Conservation (phyloP, 2,888 invertebrate genomes). For the Xanthostigma xanthostigma region DNA sequence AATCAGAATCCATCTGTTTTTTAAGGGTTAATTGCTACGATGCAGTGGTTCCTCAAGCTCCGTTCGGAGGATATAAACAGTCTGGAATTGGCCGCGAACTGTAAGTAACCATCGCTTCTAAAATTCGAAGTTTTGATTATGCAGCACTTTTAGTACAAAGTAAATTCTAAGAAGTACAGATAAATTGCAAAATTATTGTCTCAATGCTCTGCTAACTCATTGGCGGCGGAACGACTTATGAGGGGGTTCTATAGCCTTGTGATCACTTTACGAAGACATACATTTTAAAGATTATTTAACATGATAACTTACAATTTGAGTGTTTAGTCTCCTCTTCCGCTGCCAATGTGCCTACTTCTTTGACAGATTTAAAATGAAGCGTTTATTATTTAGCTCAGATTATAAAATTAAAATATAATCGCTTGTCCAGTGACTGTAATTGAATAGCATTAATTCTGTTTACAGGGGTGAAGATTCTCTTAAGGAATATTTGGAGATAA, state of each 20-base stretch:
- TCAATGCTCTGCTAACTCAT: background rate
- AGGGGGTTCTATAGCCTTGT: too few relatives aligned
- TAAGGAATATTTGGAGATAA: constrained; percentile 61
- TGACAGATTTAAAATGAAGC: too few relatives aligned
- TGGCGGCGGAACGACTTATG: too few relatives aligned
- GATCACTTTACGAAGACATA: too few relatives aligned
- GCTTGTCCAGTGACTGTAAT: background rate
- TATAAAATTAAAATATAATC: too few relatives aligned
- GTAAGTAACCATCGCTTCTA: constrained; percentile 26
- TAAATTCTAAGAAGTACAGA: too few relatives aligned
- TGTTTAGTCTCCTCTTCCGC: too few relatives aligned
- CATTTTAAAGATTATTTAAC: too few relatives aligned
- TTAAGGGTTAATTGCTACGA: constrained; percentile 66
- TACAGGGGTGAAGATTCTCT: constrained; percentile 63
- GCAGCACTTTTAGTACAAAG: too few relatives aligned
- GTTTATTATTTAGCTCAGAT: too few relatives aligned
- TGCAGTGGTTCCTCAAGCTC: constrained; percentile 54
- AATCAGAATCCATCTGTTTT: constrained; percentile 13
- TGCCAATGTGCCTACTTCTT: too few relatives aligned
- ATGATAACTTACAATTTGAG: too few relatives aligned
- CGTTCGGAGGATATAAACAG: constrained; percentile 80
- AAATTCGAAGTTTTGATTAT: background rate
- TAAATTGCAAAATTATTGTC: background rate
- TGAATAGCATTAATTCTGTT: constrained; percentile 16
- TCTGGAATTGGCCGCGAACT: constrained; percentile 76